Percentiles rank a stretch among this genome's conserved stretches.
Conservation (phyloP, 2,113 vertebrate genomes). For the Lucifuga dentata region DNA sequence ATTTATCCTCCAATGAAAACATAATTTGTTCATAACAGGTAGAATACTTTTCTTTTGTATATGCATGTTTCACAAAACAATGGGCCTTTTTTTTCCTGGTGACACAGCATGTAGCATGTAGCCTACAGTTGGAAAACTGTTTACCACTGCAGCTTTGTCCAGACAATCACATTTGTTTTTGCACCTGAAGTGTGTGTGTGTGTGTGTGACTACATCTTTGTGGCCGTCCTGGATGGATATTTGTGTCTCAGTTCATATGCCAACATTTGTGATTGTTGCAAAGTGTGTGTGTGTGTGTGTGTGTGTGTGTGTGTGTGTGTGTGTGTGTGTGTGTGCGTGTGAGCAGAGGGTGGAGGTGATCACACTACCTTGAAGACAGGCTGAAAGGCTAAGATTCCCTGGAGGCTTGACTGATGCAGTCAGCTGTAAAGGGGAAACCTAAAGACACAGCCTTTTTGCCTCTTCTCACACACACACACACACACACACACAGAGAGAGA, state of each 20-base stretch:
- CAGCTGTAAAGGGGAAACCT: not conserved
- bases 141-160: slow-evolving; percentile 2
- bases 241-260: no score
- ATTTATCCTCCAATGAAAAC: slow-evolving; percentile 28
- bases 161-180: no score
- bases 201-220: not conserved
- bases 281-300: slow-evolving; percentile 7
- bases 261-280: no score
- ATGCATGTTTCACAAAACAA: slow-evolving; percentile 6
- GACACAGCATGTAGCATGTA: not conserved
- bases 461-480: not conserved
- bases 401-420: slow-evolving; percentile 3
- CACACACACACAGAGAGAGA: not conserved
- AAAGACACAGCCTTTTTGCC: no score
- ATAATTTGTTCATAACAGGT: slow-evolving; percentile 32
- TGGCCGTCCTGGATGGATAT: no score
- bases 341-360: slow-evolving; percentile 14
- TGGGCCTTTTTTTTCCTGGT: slow-evolving; percentile 8
- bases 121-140: not conserved
- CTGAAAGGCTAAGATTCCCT: not conserved
- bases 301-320: slow-evolving; percentile 1
- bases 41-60: slow-evolving; percentile 12
- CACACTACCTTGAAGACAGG: slow-evolving; percentile 4
- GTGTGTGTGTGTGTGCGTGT: slow-evolving; percentile 12
- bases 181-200: not conserved